phyloP scores from a whole-genome alignment of 35 echinoderm and acorn worm species.

The Lytechinus variegatus region DNA sequence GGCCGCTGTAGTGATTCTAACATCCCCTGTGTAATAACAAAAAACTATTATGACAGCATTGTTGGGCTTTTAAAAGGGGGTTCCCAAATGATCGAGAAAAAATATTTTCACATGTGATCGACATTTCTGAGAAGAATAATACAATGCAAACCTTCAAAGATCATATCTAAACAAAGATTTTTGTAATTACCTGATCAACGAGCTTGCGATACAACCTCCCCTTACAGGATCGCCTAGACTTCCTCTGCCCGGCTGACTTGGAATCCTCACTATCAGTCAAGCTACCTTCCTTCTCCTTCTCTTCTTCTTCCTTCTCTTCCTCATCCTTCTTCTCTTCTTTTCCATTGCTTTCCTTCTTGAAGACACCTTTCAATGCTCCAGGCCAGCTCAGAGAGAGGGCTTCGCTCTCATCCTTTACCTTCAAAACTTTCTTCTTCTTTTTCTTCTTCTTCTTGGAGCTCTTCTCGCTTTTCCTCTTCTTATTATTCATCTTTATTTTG shows the following conservation, averaged over 20 bases:
- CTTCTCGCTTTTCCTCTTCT: conserved; percentile 16
- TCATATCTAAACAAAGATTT: no score
- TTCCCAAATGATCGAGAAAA: no score
- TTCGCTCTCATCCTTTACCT: background rate
- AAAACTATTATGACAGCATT: no score
- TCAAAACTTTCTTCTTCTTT: conserved; percentile 14
- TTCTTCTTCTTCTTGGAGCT: background rate
- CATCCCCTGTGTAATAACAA: conserved; percentile 46
- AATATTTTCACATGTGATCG: no score
- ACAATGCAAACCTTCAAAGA: no score
- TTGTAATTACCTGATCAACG: conserved; percentile 46
- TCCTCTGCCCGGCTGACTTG: conserved; percentile 26
- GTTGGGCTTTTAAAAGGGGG: no score
- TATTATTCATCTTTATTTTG: conserved; percentile 6
- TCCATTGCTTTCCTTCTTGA: background rate
- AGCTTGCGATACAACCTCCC: conserved; percentile 71
- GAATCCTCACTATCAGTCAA: background rate
- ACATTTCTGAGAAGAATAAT: no score
- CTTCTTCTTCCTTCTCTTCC: background rate
- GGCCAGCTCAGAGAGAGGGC: background rate
- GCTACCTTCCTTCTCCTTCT: background rate
- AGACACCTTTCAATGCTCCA: background rate
- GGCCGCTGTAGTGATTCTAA: conserved; percentile 68
- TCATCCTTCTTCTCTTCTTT: background rate
- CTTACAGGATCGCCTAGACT: conserved; percentile 74